Evolutionary conservation across 1,140 invertebrate species (phyloP), one percentile per base, ranked within the genome.

Genomic region (Drosophila cardini): DNA sequence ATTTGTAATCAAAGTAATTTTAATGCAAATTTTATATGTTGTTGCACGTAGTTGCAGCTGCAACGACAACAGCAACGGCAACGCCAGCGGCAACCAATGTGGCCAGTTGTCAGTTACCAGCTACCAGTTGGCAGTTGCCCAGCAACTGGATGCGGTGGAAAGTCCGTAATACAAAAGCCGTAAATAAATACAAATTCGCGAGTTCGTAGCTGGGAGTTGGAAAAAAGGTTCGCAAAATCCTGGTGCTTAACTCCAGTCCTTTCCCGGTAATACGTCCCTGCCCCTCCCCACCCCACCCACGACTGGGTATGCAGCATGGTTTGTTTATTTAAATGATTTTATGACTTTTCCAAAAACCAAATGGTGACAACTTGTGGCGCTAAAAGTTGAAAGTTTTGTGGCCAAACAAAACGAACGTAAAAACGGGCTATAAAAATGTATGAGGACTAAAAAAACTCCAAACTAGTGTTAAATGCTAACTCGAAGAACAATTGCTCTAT

Each of bases 1-100:
- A 87, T 87, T 87, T 87, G 83, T 82, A 87, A 87, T 87, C 83
- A 87, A 87, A 87, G 82, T 87, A 76, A 87, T 87, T 87, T 87
- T 87, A 87, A 87, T 87, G 79, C 83, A 87, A 87, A 87, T 87
- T 87, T 82, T 87, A 87, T 87, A 80, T 86, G 76, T 80, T 76
- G 77, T 63, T 69, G 79, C 76, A 86, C 83, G 83, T 72, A 76
- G 72, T 62, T 55, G 55, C 72, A 68, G 58, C 55, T 61, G 63
- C 57, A 48, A 60, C 55, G n/a, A 21, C 30, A 48, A 21, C 2
- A 4, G 21, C 21, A 26, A 4, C 21, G 2, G 2, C 21, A 26
- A 48, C 46, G 21, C 55, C 57, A 48, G 55, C 40, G 26, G 46
- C 30, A 48, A 48, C 46, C 75, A 26, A 56, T 15, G 46, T 58